phyloP scores from a whole-genome alignment of 2,888 invertebrate genomes.

The Dexiosoma caninum region DNA sequence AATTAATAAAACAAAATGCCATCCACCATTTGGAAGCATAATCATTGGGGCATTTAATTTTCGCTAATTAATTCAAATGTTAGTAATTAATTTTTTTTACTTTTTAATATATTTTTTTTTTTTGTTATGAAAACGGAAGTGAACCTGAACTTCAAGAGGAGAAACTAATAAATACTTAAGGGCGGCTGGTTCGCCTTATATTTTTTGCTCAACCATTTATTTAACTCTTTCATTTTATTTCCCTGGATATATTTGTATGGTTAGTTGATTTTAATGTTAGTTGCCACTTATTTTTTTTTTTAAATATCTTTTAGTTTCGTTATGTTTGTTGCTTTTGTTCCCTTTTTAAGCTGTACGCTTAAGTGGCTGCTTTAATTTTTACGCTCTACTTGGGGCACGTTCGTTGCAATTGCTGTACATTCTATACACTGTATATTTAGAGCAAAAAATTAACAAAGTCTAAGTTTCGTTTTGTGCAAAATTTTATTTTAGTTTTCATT shows the following conservation, averaged over 20 bases:
- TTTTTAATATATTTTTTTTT: no score
- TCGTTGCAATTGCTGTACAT: conserved; percentile 49
- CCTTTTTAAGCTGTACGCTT: conserved; percentile 20
- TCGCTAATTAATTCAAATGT: no score
- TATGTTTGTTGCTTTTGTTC: conserved; percentile 2
- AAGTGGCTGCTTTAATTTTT: conserved; percentile 62
- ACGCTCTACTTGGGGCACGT: conserved; percentile 65
- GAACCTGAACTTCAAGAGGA: no score
- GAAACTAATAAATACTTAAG: no score
- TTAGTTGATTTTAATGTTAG: conserved; percentile 20
- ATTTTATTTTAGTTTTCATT: conserved; percentile 11
- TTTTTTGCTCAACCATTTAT: not conserved
- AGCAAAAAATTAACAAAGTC: conserved; percentile 5
- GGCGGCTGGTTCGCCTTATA: no score
- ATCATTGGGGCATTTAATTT: no score
- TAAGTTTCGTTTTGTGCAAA: conserved; percentile 18
- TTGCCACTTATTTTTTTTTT: conserved; percentile 10
- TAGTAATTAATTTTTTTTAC: not conserved
- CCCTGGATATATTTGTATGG: not conserved
- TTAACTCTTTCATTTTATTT: not conserved
- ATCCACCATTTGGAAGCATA: no score
- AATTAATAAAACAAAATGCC: no score
- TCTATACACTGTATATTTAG: not conserved
- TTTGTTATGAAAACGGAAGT: no score
- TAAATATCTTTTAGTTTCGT: not conserved